Conservation (phyloP, 2,888 invertebrate genomes). For the Sinelater perroti region DNA sequence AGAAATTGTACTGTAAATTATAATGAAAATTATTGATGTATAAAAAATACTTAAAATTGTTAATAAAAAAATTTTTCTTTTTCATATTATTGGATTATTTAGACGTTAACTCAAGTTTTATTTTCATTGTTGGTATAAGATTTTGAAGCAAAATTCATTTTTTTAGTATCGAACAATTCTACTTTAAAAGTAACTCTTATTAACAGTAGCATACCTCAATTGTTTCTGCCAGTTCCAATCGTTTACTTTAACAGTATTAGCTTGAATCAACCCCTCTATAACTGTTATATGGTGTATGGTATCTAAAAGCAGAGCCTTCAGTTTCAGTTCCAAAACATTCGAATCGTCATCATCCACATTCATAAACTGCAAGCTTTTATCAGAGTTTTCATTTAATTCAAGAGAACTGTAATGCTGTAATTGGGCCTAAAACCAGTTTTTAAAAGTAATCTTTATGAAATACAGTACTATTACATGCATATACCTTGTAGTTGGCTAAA, state of each 20-base stretch:
- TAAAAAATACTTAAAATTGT: too few relatives aligned
- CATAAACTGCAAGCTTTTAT: conserved; percentile 34
- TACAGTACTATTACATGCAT: too few relatives aligned
- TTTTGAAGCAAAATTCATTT: too few relatives aligned
- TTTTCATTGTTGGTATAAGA: too few relatives aligned
- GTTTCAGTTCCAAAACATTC: conserved; percentile 72
- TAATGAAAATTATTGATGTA: too few relatives aligned
- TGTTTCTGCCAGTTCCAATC: conserved; percentile 98
- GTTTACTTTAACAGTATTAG: conserved; percentile 69
- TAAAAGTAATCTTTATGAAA: too few relatives aligned
- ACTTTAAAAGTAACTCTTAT: not conserved
- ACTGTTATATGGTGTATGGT: conserved; percentile 90
- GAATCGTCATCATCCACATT: conserved; percentile 43
- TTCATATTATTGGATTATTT: too few relatives aligned
- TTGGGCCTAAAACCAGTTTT: conserved; percentile 57
- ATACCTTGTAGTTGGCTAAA: conserved; percentile 62
- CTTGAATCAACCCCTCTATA: conserved; percentile 77
- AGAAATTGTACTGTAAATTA: too few relatives aligned
- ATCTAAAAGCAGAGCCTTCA: conserved; percentile 92
- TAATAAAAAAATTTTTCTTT: too few relatives aligned
- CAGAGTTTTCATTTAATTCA: conserved; percentile 51
- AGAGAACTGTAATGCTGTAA: conserved; percentile 63
- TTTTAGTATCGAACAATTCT: too few relatives aligned
- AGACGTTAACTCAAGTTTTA: too few relatives aligned
- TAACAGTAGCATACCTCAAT: conserved; percentile 68